Base-by-base conservation (phyloP, 2,113 vertebrate species). In the Protomyctophum bolini region DNA sequence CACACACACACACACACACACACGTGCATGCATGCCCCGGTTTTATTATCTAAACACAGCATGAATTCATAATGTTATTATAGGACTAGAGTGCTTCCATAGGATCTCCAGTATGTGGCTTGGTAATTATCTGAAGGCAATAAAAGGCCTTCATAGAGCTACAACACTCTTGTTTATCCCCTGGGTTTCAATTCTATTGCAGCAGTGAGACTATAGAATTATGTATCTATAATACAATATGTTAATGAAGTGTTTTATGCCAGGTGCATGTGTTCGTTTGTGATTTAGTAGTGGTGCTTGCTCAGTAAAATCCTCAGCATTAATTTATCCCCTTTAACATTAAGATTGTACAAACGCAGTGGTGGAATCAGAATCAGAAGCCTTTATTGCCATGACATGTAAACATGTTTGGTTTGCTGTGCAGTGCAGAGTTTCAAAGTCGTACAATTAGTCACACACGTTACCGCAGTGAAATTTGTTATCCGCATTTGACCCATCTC, bases 41-140 rank as follows among this genome's bases (percentile, higher is more conserved):
- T 48, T 50, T 64, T 28, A 64, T 64, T 21, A 50, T 51, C 47
- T 14, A 28, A 48, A 51, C 76, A 68, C 70, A 75, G 65, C 69
- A 57, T 78, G 54, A 61, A 76, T 69, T 41, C 33, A 41, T 41
- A 41, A 55, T 82, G 66, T 66, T 52, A 73, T 75, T 57, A 59
- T 52, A 66, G 66, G 10, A 46, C 60, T 3, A 6, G 45, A 6
- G 21, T 68, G 28, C 58, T 74, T 73, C 60, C 68, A 28, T 55
- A 68, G 48, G 55, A 70, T 50, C 41, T 62, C 68, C 63, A 46
- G 46, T 12, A 29, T 72, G 76, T 50, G 11, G n/a, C n/a, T 55
- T 58, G 54, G 15, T 81, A 75, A 85, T 84, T 75, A 80, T 81
- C 84, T 73, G 52, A 75, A 58, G 64, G 58, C 62, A 66, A 62